phyloP scores from a whole-genome alignment of 1,140 invertebrate species.

The Sycophaga agraensis region DNA sequence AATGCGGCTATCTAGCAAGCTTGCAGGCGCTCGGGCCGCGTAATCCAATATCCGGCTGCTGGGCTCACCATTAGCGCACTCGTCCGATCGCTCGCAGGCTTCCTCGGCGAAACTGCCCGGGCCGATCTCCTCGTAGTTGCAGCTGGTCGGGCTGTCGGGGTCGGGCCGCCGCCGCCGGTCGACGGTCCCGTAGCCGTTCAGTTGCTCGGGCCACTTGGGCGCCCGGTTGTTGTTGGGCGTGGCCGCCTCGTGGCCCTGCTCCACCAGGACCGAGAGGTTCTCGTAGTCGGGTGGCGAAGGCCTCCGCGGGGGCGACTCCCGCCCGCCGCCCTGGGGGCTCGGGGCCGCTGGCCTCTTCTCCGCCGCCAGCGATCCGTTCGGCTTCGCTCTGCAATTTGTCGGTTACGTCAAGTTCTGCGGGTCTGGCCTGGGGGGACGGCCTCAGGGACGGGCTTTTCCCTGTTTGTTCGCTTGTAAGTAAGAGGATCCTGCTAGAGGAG shows the following conservation, averaged over 20 bases:
- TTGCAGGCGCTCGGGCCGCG: too few relatives aligned
- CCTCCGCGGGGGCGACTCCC: background rate
- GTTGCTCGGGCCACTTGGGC: slow-evolving; percentile 37
- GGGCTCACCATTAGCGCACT: too few relatives aligned
- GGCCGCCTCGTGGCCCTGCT: background rate
- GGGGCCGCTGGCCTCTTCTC: background rate
- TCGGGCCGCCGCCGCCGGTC: background rate
- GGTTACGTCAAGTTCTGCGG: background rate
- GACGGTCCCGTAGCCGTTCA: slow-evolving; percentile 11
- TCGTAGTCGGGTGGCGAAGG: slow-evolving; percentile 34
- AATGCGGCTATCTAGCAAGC: too few relatives aligned
- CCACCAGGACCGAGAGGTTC: slow-evolving; percentile 13
- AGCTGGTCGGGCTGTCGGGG: slow-evolving; percentile 29
- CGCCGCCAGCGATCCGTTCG: background rate
- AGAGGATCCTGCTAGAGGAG: too few relatives aligned
- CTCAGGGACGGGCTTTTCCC: too few relatives aligned
- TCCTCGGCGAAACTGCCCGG: slow-evolving; percentile 23
- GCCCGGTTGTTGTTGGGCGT: slow-evolving; percentile 42
- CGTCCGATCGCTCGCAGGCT: too few relatives aligned
- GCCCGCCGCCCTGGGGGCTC: background rate
- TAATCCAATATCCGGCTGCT: too few relatives aligned
- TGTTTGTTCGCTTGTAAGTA: too few relatives aligned
- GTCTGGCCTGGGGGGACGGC: background rate
- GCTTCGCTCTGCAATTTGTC: slow-evolving; percentile 1
- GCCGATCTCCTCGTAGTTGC: slow-evolving; percentile 46